Base-by-base conservation (phyloP, 2,888 invertebrate genomes). In the Elgonia sp. region DNA sequence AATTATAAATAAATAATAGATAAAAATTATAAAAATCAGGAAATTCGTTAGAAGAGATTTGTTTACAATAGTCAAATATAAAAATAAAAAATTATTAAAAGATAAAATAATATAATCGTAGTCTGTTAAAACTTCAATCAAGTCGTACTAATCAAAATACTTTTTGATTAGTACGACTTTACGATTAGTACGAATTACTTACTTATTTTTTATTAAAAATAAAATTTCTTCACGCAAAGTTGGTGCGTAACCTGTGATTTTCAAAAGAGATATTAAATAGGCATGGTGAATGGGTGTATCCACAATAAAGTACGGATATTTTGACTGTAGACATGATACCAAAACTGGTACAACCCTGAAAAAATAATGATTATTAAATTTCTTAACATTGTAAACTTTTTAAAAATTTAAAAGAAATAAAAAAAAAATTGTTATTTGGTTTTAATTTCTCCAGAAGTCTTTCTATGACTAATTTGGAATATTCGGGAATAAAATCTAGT, bases 221-320 rank as follows among this genome's bases (percentile, higher is more conserved):
- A 98, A 95, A 42, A 98, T 96, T 89, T 96, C 96, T 90, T 96
- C 96, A 72, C 96, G 95, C 75, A 97, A 95, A 0, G 96, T 95
- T 0, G 98, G 97, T 90, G 97, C 96, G 93, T 98, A 98, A 62
- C 96, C 96, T 85, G 97, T 95, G 90, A 98, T 95, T 95, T 96
- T 96, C 76, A 99, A 95, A 62, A 98, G 94, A 94, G 98, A 98
- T 92, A 97, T 96, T 20, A 98, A 94, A 94, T 97, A 99, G 14
- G 97, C 96, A 92, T 97, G 97, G 89, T 98, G 97, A 0, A 96
- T 93, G 91, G 96, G 96, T 5, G 96, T 95, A 0, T 96, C 95
- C 82, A 96, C 96, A 92, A 96, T 97, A 93, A 96, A 96, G 93
- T 98, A 98, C 0, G 99, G 99, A 94, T 97, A 98, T 69, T 96